Percentiles rank a stretch among this genome's conserved stretches.
Conservation (phyloP, 2,113 vertebrate genomes). For the Motacilla alba region DNA sequence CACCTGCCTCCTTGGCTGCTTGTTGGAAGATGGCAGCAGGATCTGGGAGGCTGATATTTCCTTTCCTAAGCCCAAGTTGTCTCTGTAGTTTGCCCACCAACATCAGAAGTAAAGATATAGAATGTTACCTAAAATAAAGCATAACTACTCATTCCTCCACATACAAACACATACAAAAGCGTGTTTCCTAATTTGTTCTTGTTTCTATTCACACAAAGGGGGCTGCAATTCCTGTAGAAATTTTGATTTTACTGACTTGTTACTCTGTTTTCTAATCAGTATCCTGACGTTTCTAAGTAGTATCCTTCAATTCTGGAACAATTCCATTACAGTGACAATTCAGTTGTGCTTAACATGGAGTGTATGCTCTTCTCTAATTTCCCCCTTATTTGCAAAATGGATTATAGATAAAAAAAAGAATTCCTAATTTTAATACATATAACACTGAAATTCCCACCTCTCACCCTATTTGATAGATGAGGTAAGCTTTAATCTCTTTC, state of each 20-base stretch:
- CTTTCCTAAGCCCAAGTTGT: background rate
- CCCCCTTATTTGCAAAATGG: background rate
- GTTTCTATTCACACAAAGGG: background rate
- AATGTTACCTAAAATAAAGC: background rate
- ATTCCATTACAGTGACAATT: background rate
- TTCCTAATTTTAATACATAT: background rate
- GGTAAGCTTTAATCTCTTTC: background rate
- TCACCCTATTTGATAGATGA: background rate
- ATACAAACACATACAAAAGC: accelerated
- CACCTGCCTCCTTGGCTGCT: background rate
- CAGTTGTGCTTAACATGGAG: background rate
- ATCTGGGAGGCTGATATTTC: accelerated
- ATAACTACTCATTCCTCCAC: background rate
- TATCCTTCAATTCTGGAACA: background rate
- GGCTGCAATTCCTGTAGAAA: background rate
- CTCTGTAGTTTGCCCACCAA: background rate
- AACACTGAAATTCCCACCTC: background rate
- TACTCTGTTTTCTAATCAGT: background rate
- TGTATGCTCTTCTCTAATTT: background rate
- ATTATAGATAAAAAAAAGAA: background rate
- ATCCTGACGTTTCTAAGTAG: background rate
- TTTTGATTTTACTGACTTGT: background rate
- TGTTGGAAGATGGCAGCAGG: background rate
- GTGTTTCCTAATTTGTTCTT: background rate
- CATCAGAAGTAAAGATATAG: background rate